Conservation (phyloP, 2,888 invertebrate genomes). For the Drosophila quinaria region DNA sequence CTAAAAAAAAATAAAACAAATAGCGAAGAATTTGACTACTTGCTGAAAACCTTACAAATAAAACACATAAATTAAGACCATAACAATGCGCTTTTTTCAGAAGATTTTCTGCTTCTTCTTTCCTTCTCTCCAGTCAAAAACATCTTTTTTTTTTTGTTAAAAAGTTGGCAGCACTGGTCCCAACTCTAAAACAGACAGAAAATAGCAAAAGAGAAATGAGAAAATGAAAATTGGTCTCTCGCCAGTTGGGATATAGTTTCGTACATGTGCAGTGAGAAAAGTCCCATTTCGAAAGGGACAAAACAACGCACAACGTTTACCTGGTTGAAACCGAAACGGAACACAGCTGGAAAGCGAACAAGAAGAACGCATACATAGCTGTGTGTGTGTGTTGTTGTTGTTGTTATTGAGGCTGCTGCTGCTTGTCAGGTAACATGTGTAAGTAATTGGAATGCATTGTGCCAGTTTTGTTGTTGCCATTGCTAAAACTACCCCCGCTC, state of each 20-base stretch:
- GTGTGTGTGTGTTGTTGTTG: background rate
- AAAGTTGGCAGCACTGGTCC: too few relatives aligned
- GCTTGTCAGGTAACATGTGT: constrained; percentile 59
- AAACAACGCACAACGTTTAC: constrained; percentile 18
- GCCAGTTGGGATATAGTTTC: constrained; percentile 54
- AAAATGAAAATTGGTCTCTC: constrained; percentile 33
- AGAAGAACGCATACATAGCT: background rate
- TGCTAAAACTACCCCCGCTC: constrained; percentile 57
- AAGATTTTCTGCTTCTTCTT: too few relatives aligned
- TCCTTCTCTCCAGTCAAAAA: too few relatives aligned
- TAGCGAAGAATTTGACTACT: too few relatives aligned
- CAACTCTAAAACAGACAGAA: constrained; percentile 15
- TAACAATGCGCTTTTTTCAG: too few relatives aligned
- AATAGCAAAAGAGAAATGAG: constrained; percentile 2
- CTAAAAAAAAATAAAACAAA: too few relatives aligned
- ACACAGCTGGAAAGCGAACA: constrained; percentile 7
- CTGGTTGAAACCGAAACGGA: constrained; percentile 17
- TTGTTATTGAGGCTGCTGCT: background rate
- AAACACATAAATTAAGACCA: too few relatives aligned
- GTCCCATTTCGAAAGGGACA: constrained; percentile 29
- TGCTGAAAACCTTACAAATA: too few relatives aligned
- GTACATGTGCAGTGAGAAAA: constrained; percentile 11
- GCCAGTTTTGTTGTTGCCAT: constrained; percentile 25
- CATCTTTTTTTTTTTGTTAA: too few relatives aligned
- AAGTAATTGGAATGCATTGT: constrained; percentile 68